Conservation (phyloP, 2,797 vertebrate species). For the Gobio occitaniae region DNA sequence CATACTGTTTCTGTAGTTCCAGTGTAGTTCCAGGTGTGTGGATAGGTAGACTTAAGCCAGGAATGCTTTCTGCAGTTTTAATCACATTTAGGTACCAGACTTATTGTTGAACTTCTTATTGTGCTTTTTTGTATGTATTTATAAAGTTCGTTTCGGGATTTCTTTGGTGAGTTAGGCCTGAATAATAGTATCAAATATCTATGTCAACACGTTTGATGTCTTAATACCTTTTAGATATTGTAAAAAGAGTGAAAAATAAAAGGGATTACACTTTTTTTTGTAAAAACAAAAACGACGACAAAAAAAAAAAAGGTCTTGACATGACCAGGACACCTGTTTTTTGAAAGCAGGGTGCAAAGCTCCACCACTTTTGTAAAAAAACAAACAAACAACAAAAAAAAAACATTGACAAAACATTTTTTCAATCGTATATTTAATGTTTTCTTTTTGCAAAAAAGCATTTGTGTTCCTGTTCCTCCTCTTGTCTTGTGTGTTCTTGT, state of each 20-base stretch:
- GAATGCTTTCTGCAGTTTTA: slow-evolving; percentile 75
- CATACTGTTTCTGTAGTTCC: slow-evolving; percentile 60
- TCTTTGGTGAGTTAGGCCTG: slow-evolving; percentile 81
- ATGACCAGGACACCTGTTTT: slow-evolving; percentile 66
- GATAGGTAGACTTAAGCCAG: slow-evolving; percentile 73
- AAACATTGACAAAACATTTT: slow-evolving; percentile 59
- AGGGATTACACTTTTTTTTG: slow-evolving; percentile 75
- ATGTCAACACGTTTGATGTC: slow-evolving; percentile 82
- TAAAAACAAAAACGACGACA: slow-evolving; percentile 69
- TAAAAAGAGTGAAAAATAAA: slow-evolving; percentile 78
- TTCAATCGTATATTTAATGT: slow-evolving; percentile 80
- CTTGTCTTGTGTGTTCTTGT: slow-evolving; percentile 80
- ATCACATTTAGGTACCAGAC: slow-evolving; percentile 75
- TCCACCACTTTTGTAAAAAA: slow-evolving; percentile 83
- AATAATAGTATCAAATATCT: slow-evolving; percentile 79
- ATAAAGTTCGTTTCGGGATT: slow-evolving; percentile 78
- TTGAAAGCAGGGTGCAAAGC: slow-evolving; percentile 71
- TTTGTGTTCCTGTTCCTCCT: slow-evolving; percentile 75
- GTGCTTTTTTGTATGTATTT: slow-evolving; percentile 84
- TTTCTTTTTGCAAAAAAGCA: slow-evolving; percentile 73
- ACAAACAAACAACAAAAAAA: slow-evolving; percentile 41
- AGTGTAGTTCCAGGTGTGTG: slow-evolving; percentile 71
- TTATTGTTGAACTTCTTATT: slow-evolving; percentile 73
- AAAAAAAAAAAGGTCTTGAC: slow-evolving; percentile 47
- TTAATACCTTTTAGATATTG: slow-evolving; percentile 85